Base-by-base conservation (phyloP, 2,797 vertebrate species). In the Sciurus carolinensis region DNA sequence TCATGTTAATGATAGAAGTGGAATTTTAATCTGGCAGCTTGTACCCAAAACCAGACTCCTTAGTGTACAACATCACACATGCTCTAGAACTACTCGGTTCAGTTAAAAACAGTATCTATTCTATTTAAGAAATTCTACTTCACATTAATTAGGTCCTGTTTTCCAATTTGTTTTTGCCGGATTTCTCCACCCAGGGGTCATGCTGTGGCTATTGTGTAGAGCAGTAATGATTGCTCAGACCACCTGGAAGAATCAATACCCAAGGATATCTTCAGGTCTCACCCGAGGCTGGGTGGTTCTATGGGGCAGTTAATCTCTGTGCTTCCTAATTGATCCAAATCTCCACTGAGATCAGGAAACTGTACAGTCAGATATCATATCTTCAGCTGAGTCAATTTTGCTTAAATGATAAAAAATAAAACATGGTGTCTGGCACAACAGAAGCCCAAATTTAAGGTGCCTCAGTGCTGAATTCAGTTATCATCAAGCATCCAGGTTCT, bases 81-180 rank as follows among this genome's bases (percentile, higher is more conserved):
- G 59, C 36, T 85, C 50, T 30, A 13, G 28, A 44, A 44, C 36
- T 28, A 30, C 42, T 52, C 50, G 47, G 36, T 71, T 91, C 17
- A 30, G 14, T 67, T 88, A 93, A 64, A 24, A 91, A 66, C 54
- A 79, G 76, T 94, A 62, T 87, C 15, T 54, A 52, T 54, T 94
- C 50, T 88, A 54, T 62, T 85, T 93, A 88, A 91, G 92, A 92
- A 95, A 82, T 82, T 77, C 54, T 69, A 33, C 8, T 81, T 87
- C 57, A 39, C 14, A 76, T 85, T 92, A 75, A 79, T 92, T 94
- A 85, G 85, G 30, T 72, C 83, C 82, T 7, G 33, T 17, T 71
- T 87, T 75, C 82, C 64, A 81, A 50, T 90, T 95, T 54, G 47
- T 81, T 44, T 67, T 69, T 81, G 36, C 44, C 90, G 57, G 80